These are phyloP conservation scores for Saccopteryx leptura DNA, from an alignment of 2,113 vertebrate species.

Conservation along the genomic window DNA sequence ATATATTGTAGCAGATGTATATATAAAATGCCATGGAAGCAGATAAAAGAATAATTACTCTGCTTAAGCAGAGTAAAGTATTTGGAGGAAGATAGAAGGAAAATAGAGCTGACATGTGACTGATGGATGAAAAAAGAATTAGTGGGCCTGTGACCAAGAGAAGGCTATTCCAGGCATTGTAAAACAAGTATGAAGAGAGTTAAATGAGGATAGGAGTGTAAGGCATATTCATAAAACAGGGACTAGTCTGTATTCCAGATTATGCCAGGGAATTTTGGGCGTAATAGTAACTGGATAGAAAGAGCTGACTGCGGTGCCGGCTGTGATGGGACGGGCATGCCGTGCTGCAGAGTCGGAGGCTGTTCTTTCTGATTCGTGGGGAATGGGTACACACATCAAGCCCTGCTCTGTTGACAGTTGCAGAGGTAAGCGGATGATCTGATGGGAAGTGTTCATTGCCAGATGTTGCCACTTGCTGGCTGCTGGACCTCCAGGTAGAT, in stretches of 20 bases:
- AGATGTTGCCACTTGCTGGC: neutral
- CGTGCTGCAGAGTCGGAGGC: neutral
- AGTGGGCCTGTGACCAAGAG: neutral
- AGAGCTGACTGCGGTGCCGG: neutral
- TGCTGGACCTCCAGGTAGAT: neutral
- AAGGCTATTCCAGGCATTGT: neutral
- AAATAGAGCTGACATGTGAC: neutral
- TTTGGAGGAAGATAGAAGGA: neutral
- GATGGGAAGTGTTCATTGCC: constrained; percentile 4
- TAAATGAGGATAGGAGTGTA: neutral
- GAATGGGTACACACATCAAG: neutral
- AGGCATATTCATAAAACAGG: neutral
- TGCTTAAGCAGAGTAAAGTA: neutral
- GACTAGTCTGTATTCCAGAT: neutral
- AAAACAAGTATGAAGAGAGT: neutral
- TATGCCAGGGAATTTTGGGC: neutral
- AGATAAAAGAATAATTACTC: neutral
- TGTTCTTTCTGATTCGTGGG: neutral
- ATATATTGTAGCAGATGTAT: neutral
- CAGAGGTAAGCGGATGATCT: neutral
- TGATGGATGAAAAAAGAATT: neutral
- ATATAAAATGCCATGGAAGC: neutral
- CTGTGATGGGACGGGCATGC: neutral
- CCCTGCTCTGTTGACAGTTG: neutral
- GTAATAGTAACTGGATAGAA: neutral